These are phyloP conservation scores for Latrodectus elegans DNA, from an alignment of 2,888 invertebrate genomes.

Conservation along the genomic window DNA sequence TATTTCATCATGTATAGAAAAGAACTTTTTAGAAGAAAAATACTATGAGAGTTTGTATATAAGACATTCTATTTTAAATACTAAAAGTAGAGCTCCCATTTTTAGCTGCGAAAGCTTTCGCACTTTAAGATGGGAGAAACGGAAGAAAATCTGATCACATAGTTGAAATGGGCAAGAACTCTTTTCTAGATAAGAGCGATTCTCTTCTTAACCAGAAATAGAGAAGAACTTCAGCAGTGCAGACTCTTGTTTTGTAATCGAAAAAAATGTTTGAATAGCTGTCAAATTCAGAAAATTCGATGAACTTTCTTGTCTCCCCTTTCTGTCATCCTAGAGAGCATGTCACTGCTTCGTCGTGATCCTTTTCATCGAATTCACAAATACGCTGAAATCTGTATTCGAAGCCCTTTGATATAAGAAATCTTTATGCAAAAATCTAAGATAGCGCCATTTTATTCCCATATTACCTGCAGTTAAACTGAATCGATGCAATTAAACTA, in stretches of 20 bases:
- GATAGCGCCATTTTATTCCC: no score
- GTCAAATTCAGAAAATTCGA: slow-evolving; percentile 54
- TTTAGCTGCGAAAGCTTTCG: slow-evolving; percentile 10
- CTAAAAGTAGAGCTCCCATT: neutral
- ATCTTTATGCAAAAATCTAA: no score
- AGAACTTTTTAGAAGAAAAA: no score
- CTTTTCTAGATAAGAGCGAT: slow-evolving; percentile 10
- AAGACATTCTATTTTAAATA: no score
- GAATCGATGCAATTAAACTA: no score
- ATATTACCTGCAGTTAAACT: no score
- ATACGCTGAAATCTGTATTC: neutral
- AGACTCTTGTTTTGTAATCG: slow-evolving; percentile 48
- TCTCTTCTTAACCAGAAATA: slow-evolving; percentile 34
- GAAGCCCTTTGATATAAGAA: no score
- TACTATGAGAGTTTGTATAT: no score
- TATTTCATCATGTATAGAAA: no score
- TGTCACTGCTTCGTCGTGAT: neutral
- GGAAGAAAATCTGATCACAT: slow-evolving; percentile 44
- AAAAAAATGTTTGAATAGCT: slow-evolving; percentile 49
- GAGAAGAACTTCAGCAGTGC: slow-evolving; percentile 12
- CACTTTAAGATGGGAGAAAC: neutral
- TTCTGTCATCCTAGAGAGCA: slow-evolving; percentile 21
- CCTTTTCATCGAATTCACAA: neutral
- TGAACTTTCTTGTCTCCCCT: slow-evolving; percentile 6
- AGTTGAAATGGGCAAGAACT: slow-evolving; percentile 39